Evolutionary conservation across 2,888 invertebrate genomes (phyloP).

Genomic region (Amaurobius ferox): DNA sequence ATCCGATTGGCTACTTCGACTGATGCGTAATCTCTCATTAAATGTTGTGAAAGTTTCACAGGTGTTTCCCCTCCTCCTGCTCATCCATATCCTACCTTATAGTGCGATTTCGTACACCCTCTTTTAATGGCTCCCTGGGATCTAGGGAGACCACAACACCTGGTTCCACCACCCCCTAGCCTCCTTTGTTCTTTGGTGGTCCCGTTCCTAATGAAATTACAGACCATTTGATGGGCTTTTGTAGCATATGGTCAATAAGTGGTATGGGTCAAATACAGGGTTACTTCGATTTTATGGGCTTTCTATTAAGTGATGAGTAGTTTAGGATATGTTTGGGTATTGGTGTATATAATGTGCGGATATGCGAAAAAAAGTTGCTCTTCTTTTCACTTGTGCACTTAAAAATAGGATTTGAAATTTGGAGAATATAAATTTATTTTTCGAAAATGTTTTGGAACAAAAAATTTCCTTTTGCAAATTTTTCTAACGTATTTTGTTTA

Average conservation of each 20-base stretch:
- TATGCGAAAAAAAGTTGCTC: too few species aligned
- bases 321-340: neutral
- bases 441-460: too few species aligned
- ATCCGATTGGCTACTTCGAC: neutral
- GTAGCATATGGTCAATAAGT: neutral
- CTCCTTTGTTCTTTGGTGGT: neutral
- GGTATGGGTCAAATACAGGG: neutral
- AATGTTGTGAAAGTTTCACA: constrained; percentile 41
- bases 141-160: constrained; percentile 29
- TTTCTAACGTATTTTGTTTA: too few species aligned
- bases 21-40: constrained; percentile 29
- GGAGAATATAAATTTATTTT: too few species aligned
- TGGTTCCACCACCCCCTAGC: constrained; percentile 28
- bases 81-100: constrained; percentile 36
- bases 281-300: constrained; percentile 1
- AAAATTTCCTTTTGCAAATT: too few species aligned
- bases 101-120: constrained; percentile 21
- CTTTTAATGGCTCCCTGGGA: constrained; percentile 45
- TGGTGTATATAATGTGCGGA: too few species aligned
- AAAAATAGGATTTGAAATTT: too few species aligned
- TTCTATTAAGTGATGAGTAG: neutral
- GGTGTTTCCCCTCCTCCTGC: constrained; percentile 13
- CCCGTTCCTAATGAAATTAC: constrained; percentile 60
- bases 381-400: too few species aligned
- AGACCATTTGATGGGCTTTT: neutral